Evolutionary conservation across 1,140 invertebrate genomes (phyloP).

Genomic region (Alviniconcha marisindica): DNA sequence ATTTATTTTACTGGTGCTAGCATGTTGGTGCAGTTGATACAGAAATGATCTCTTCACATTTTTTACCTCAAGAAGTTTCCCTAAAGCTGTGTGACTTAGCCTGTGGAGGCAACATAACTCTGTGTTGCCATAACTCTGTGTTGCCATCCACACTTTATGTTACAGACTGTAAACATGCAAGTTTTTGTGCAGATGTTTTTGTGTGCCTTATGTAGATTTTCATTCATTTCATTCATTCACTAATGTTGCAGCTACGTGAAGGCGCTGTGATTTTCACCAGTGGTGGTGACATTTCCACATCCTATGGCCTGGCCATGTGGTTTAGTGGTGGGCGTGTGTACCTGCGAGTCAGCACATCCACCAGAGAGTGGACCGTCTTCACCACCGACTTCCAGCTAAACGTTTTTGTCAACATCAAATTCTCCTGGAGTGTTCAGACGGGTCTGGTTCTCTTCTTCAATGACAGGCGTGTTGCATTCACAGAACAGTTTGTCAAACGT

Average conservation of each 20-base stretch:
- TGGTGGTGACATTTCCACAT: constrained; percentile 46
- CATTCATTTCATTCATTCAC: neutral
- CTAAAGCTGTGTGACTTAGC: too few relatives aligned
- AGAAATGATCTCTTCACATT: too few relatives aligned
- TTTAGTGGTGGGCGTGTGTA: constrained; percentile 47
- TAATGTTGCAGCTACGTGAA: constrained; percentile 35
- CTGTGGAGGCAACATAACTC: too few relatives aligned
- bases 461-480: constrained; percentile 20
- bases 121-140: too few relatives aligned
- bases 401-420: constrained; percentile 47
- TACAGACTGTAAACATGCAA: too few relatives aligned
- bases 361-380: constrained; percentile 56
- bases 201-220: too few relatives aligned
- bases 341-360: constrained; percentile 55
- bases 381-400: constrained; percentile 36
- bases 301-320: constrained; percentile 56
- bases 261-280: constrained; percentile 49
- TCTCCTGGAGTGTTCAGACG: constrained; percentile 61
- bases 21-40: too few relatives aligned
- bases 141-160: too few relatives aligned
- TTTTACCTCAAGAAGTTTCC: too few relatives aligned
- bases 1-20: too few relatives aligned
- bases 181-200: too few relatives aligned
- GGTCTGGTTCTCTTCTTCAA: constrained; percentile 46
- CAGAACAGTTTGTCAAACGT: neutral